Conservation (phyloP, 2,797 vertebrate genomes). For the Falco peregrinus region DNA sequence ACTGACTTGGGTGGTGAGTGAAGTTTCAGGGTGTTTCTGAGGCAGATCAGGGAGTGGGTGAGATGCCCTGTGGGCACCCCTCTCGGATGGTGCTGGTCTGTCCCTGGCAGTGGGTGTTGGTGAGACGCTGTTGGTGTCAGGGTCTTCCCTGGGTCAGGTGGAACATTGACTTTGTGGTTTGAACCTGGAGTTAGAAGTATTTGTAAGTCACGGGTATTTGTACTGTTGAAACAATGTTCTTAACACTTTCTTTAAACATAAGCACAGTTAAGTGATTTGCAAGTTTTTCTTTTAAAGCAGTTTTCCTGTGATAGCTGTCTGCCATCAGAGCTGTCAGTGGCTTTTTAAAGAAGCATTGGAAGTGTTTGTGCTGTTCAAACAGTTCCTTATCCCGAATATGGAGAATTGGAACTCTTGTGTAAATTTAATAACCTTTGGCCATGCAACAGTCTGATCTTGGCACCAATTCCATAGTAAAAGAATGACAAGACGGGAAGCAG, state of each 20-base stretch:
- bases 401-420: background rate
- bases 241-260: background rate
- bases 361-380: background rate
- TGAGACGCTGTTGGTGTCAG: background rate
- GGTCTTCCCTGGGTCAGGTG: background rate
- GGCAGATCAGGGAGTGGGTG: background rate
- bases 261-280: background rate
- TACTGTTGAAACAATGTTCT: background rate
- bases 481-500: accelerated
- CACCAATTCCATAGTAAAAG: background rate
- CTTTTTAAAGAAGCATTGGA: background rate
- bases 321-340: background rate
- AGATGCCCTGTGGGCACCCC: background rate
- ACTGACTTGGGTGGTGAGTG: background rate
- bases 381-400: background rate
- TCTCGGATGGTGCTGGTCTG: background rate
- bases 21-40: background rate
- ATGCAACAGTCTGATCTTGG: background rate
- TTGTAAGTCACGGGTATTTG: background rate
- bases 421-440: background rate
- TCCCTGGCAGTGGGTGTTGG: accelerated
- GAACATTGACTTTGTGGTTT: background rate
- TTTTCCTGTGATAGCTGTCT: background rate
- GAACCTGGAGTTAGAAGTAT: background rate
- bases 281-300: background rate